These are phyloP conservation scores for Falco columbarius DNA, from an alignment of 2,797 vertebrate genomes.

Conservation along the genomic window DNA sequence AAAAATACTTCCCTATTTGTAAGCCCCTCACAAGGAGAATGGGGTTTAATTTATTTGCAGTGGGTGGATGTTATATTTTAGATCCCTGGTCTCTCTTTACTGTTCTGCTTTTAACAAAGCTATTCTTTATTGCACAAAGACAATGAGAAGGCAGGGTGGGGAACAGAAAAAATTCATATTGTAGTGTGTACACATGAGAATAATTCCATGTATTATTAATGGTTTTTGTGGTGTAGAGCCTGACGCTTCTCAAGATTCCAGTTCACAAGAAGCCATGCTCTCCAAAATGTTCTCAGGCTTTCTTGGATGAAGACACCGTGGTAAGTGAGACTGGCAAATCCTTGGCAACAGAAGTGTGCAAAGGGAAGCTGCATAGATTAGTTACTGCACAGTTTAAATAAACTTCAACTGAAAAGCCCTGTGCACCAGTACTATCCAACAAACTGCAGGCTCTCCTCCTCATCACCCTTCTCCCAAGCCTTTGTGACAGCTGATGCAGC, in stretches of 20 bases:
- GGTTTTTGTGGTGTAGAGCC: not conserved
- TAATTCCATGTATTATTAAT: not conserved
- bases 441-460: not conserved
- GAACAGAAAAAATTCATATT: not conserved
- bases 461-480: not conserved
- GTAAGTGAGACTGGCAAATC: not conserved
- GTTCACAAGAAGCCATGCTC: not conserved
- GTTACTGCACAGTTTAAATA: not conserved
- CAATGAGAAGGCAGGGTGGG: fast-evolving
- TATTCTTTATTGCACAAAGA: not conserved
- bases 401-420: not conserved
- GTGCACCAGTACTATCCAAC: fast-evolving
- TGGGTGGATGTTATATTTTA: not conserved
- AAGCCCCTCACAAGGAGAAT: not conserved
- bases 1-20: not conserved
- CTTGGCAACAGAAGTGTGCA: not conserved
- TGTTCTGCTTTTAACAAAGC: not conserved
- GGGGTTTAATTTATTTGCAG: not conserved
- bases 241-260: not conserved
- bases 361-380: not conserved
- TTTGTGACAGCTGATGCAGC: not conserved
- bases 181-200: not conserved
- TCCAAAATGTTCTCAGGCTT: not conserved
- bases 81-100: not conserved
- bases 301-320: not conserved